phyloP scores from a whole-genome alignment of 2,113 vertebrate species.

The Steatornis caripensis region DNA sequence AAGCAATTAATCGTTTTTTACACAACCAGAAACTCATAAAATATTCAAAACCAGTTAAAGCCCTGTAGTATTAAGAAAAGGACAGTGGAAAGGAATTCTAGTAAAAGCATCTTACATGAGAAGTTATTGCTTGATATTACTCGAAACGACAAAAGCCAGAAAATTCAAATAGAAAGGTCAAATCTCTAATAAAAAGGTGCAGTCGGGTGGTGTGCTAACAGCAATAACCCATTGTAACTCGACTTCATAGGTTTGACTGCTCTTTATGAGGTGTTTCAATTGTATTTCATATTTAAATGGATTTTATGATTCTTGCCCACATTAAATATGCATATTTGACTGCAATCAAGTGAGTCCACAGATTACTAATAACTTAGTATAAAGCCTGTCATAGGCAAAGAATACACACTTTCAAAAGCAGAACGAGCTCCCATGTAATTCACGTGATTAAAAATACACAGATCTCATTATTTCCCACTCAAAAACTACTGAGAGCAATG shows the following conservation, averaged over 20 bases:
- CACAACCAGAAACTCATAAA: conserved; percentile 15
- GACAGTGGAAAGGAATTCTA: neutral
- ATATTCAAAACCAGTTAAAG: conserved; percentile 16
- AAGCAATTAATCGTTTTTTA: conserved; percentile 55
- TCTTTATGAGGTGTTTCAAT: neutral
- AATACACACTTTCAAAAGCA: conserved; percentile 10
- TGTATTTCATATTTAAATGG: neutral
- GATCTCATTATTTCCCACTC: neutral
- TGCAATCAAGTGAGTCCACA: neutral
- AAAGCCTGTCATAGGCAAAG: neutral
- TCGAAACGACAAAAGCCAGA: conserved; percentile 5
- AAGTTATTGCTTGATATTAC: conserved; percentile 19
- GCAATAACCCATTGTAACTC: neutral
- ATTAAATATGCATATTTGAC: neutral
- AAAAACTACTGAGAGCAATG: neutral
- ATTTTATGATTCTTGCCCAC: neutral
- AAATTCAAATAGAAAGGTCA: conserved; percentile 3
- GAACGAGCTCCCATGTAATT: neutral
- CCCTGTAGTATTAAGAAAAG: neutral
- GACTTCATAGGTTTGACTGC: neutral
- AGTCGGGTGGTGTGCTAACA: neutral
- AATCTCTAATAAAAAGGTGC: neutral
- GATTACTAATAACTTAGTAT: neutral
- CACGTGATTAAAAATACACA: neutral
- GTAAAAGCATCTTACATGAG: neutral